Evolutionary conservation across 2,888 invertebrate genomes (phyloP), one percentile per base, ranked within the genome.

Genomic region (Ommatoiulus sabulosus): DNA sequence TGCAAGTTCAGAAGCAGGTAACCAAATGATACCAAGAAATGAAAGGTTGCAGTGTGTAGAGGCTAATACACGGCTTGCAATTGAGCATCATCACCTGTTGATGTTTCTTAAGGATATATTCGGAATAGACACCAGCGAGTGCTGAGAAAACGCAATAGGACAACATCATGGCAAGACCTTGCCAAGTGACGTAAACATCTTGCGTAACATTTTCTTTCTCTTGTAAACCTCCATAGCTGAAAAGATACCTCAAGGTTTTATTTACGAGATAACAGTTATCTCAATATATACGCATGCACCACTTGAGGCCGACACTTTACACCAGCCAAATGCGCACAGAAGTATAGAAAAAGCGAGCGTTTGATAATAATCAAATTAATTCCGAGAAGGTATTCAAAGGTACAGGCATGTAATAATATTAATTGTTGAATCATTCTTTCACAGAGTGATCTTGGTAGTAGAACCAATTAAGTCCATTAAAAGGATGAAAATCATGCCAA

Each of bases 111-210:
- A 89, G 48, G 8, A 89, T 89, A 24, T 86, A 89, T 84, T 89
- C 89, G 10, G 86, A 89, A 89, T 89, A 89, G 57, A 89, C 89
- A 43, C 89, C 89, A 46, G 89, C 87, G 17, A 89, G 80, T 44
- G 80, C 89, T 3, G 89, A 89, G 20, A 89, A 44, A 20, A 87
- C 35, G 44, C 89, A 89, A 48, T 89, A 89, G 12, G 87, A 24
- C 44, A 80, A 35, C 89, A 89, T 89, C 87, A 89, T 52, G n/a
- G 46, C 57, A 35, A 89, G 72, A 17, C 89, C 89, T 57, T 43
- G 35, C 89, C 89, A 89, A 44, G 89, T 89, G 17, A 89, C 80
- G 44, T 46, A 89, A n/a, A 89, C 84, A 44, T 89, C 86, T 87
- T 87, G 24, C 3, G 87, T 52, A 44, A 86, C 46, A 52, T 17